Evolutionary conservation across 2,888 invertebrate species (phyloP).

Genomic region (Nomada fabriciana): DNA sequence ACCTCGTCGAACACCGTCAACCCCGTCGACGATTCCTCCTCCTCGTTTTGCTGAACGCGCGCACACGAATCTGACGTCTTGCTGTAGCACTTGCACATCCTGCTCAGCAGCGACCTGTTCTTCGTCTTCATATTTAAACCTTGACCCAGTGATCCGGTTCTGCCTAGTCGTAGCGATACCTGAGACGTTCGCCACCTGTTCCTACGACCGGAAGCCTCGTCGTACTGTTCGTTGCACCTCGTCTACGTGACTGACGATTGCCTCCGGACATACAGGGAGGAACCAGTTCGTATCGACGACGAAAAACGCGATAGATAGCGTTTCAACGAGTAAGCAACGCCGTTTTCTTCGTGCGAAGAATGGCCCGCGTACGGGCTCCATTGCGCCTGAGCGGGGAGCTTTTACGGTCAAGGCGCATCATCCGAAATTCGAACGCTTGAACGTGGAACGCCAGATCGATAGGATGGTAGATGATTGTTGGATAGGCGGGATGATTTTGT

Average conservation of each 20-base stretch:
- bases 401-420: constrained; percentile 35
- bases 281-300: neutral
- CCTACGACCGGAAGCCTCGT: neutral
- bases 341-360: neutral
- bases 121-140: constrained; percentile 76
- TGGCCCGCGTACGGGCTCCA: constrained; percentile 17
- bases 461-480: neutral
- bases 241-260: neutral
- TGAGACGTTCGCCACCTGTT: neutral
- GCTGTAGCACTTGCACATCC: constrained; percentile 78
- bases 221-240: neutral
- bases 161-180: neutral
- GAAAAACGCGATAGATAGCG: constrained; percentile 2
- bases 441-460: constrained; percentile 8
- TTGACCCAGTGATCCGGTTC: constrained; percentile 50
- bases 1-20: constrained; percentile 68
- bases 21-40: constrained; percentile 23
- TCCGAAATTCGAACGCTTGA: constrained; percentile 48
- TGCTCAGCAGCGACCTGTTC: constrained; percentile 76
- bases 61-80: constrained; percentile 59
- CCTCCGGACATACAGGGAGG: neutral
- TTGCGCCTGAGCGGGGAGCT: constrained; percentile 56
- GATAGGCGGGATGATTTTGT: no score
- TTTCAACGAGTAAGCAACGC: neutral
- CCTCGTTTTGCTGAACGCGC: constrained; percentile 39